Percentiles rank a stretch among this genome's conserved stretches.
These are phyloP conservation scores for Drosophila sp. DNA, from an alignment of 1,140 invertebrate species.

Conservation along the genomic window DNA sequence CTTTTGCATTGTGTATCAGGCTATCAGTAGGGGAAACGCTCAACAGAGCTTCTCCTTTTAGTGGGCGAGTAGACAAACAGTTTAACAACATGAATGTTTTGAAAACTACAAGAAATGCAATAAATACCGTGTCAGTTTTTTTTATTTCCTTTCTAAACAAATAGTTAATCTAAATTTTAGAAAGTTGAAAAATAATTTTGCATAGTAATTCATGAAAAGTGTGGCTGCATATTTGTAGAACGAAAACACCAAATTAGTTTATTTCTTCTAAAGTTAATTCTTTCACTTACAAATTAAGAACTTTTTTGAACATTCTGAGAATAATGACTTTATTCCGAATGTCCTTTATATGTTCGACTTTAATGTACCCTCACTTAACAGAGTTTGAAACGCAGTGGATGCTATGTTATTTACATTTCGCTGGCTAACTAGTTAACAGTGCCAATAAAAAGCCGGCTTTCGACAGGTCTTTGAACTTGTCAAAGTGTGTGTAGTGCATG, in stretches of 20 bases:
- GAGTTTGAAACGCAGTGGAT: conserved; percentile 6
- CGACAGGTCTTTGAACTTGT: conserved; percentile 67
- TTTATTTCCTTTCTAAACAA: too few species aligned
- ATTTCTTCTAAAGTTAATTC: neutral
- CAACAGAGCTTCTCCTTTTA: neutral
- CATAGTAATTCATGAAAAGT: neutral
- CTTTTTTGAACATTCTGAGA: neutral
- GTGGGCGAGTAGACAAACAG: neutral
- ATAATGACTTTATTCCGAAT: neutral
- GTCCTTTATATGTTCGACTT: neutral
- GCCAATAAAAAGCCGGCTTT: conserved; percentile 54
- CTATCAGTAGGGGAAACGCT: neutral
- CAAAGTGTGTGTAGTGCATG: conserved; percentile 15
- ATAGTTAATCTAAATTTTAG: too few species aligned
- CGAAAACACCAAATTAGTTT: neutral
- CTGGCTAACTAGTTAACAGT: conserved; percentile 33
- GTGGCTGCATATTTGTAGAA: neutral
- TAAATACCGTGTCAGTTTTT: too few species aligned
- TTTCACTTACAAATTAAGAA: neutral
- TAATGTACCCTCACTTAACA: neutral
- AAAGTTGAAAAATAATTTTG: neutral
- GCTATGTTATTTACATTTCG: conserved; percentile 21
- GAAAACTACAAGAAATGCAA: too few species aligned
- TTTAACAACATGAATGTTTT: too few species aligned
- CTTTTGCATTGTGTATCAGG: neutral